Base-by-base conservation (phyloP, 2,888 invertebrate genomes). In the Cryptocheilus praepositus region DNA sequence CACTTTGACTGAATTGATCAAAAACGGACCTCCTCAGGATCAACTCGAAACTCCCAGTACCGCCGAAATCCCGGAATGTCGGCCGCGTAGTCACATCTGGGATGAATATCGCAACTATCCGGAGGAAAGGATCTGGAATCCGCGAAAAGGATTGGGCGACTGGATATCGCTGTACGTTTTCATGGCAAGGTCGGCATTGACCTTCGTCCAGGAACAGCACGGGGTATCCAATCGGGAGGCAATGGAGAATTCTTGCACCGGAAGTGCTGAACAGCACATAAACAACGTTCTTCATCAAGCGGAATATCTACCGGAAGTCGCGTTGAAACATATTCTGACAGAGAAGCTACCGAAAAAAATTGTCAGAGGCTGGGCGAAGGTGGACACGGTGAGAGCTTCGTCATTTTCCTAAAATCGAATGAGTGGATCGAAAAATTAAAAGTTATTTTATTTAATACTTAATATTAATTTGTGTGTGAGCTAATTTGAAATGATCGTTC, bases 41-140 rank as follows among this genome's bases (percentile, higher is more conserved):
- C 45, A 15, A 49, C 53, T 13, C 52, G 69, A 69, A 58, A 54
- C 13, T n/a, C 44, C 13, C n/a, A 28, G 19, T 4, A 53, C 1
- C 61, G 67, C 70, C 1, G 67, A 64, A 0, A 67, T 73, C 3
- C 73, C 73, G 0, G 67, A 73, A 8, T 67, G 5, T 18, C 56
- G 65, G 3, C 36, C 36, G n/a, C 18, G 5, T 21, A 43, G 0
- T 11, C 8, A 11, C 16, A 19, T 18, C 44, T 19, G 65, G 60
- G 15, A n/a, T 8, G 72, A 72, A 36, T 73, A 70, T 25, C 45
- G 54, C 8, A 64, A 75, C 46, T 71, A 71, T 58, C 64, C 65
- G 53, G 73, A 77, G 52, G 73, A 75, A 21, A 67, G 66, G 46
- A 61, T 75, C 0, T 77, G 77, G 77, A 61, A 21, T 13, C 74